Percentiles rank a stretch among this genome's conserved stretches.
These are phyloP conservation scores for Neodiprion virginianus DNA, from an alignment of 1,140 invertebrate genomes.

Conservation along the genomic window DNA sequence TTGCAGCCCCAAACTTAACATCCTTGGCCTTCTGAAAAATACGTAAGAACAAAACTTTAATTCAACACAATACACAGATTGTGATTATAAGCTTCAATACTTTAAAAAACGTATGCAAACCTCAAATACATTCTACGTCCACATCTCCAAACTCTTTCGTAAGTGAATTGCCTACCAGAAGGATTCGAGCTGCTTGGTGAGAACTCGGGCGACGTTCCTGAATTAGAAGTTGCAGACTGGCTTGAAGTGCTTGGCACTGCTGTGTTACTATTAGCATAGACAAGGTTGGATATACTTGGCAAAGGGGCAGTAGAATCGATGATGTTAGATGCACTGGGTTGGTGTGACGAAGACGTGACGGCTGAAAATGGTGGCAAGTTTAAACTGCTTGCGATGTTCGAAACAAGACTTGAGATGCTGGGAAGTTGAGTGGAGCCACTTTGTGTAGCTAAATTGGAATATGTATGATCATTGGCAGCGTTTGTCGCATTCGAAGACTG, in stretches of 20 bases:
- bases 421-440: conserved; percentile 31
- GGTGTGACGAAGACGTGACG: neutral
- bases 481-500: neutral
- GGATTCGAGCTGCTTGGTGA: conserved; percentile 18
- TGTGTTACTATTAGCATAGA: neutral
- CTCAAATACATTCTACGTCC: conserved; percentile 31
- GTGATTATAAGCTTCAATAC: conserved; percentile 2
- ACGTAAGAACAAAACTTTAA: neutral
- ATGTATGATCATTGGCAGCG: conserved; percentile 43
- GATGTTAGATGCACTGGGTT: neutral
- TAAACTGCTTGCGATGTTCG: conserved; percentile 29
- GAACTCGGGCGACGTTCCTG: conserved; percentile 19
- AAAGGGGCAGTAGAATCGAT: conserved; percentile 23
- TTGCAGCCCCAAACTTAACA: conserved; percentile 25
- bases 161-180: conserved; percentile 28
- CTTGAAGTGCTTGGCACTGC: conserved; percentile 14
- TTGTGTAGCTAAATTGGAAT: conserved; percentile 38
- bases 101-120: conserved; percentile 17
- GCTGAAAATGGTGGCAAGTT: neutral
- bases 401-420: conserved; percentile 36
- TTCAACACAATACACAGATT: conserved; percentile 3
- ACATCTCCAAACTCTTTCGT: conserved; percentile 33
- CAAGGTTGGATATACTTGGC: conserved; percentile 9
- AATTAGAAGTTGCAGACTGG: conserved; percentile 25
- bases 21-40: conserved; percentile 23